Evolutionary conservation across 2,888 invertebrate species (phyloP), one percentile per base, ranked within the genome.

Genomic region (Rhamphomyia laevipes): DNA sequence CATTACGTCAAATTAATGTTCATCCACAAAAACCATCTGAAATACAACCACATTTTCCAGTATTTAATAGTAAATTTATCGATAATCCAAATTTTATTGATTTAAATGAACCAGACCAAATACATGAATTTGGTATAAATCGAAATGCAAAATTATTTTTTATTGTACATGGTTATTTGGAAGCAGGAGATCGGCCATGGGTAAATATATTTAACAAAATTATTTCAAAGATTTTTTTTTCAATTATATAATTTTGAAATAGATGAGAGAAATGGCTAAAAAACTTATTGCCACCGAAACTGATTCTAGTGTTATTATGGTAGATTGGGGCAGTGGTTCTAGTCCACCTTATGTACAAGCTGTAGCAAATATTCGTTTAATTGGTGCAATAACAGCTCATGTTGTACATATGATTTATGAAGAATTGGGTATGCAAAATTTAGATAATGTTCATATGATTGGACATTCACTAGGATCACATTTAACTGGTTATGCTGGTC

Each of bases 321-420:
- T 92, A 3, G 91, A 91, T 62, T 93, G 92, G 93, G 79, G 85
- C 51, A 80, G 80, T 6, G 93, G 91, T 0, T 85, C 91, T 0
- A 82, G 81, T 53, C 90, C 91, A 0, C 90, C 91, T 0, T 95
- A 94, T 64, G 84, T 86, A 0, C 91, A 93, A 67, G 93, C 95
- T 0, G 91, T 89, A 3, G 91, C 92, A 2, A 94, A 94, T 63
- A 89, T 88, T 17, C 74, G 93, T 46, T 73, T 94, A 13, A 82
- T 93, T 2, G 93, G 90, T 0, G 82, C 82, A 0, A 86, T 92
- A 69, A 80, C 87, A 0, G 89, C 88, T 0, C 81, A 87, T 66
- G 71, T 93, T 18, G 72, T 74, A 46, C 74, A 68, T 54, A 72
- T 72, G 63, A 61, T 78, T 43, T 74, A 74, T 63, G 76, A 74